These are phyloP conservation scores for Drosophila putrida DNA, from an alignment of 2,888 invertebrate genomes.

Conservation along the genomic window DNA sequence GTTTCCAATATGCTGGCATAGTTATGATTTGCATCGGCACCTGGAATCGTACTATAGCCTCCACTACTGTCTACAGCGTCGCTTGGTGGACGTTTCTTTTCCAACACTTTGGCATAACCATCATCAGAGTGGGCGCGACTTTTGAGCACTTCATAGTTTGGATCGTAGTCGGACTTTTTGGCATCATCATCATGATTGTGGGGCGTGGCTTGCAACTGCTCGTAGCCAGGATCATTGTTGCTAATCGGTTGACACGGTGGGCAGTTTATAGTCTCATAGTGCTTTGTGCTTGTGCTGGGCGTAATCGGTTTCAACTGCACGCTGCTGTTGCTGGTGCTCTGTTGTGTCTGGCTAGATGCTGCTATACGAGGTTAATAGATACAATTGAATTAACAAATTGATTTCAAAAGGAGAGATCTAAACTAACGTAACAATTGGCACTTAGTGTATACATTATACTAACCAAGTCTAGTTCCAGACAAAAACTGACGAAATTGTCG, in stretches of 20 bases:
- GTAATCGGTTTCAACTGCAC: constrained; percentile 35
- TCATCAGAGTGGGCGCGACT: constrained; percentile 85
- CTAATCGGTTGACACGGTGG: constrained; percentile 68
- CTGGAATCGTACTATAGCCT: constrained; percentile 84
- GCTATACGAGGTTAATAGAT: neutral
- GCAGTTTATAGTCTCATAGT: constrained; percentile 82
- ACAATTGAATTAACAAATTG: neutral
- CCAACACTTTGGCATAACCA: constrained; percentile 85
- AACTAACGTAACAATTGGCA: constrained; percentile 13
- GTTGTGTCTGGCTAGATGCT: constrained; percentile 35
- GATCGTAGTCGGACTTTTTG: constrained; percentile 88
- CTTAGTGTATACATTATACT: constrained; percentile 76
- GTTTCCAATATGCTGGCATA: constrained; percentile 85
- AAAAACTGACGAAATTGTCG: constrained; percentile 80
- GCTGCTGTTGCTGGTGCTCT: constrained; percentile 39
- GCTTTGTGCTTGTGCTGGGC: constrained; percentile 71
- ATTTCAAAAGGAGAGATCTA: neutral
- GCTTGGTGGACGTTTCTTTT: constrained; percentile 76
- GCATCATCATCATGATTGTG: constrained; percentile 62
- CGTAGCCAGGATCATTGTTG: constrained; percentile 90
- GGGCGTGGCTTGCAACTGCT: constrained; percentile 86
- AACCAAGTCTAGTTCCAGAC: constrained; percentile 69
- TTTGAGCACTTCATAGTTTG: constrained; percentile 91
- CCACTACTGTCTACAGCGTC: constrained; percentile 74
- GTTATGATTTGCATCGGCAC: constrained; percentile 78